A percentile compares a stretch with the other conserved stretches of the same genome.
Conservation (phyloP, 2,797 vertebrate species). For the Pangasius krempfi region DNA sequence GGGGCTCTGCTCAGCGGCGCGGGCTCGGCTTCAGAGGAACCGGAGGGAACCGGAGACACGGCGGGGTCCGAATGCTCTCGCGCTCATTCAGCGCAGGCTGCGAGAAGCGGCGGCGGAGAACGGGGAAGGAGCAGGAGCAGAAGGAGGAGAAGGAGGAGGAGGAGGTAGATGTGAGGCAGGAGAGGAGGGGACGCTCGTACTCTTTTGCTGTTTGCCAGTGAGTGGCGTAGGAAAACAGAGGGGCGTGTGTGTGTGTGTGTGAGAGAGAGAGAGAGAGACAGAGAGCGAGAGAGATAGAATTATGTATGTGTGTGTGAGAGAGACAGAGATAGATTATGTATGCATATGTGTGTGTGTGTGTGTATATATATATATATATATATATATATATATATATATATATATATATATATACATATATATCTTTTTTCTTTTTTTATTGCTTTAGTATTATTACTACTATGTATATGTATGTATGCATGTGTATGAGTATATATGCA, state of each 20-base stretch:
- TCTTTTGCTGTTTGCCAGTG: conserved; percentile 9
- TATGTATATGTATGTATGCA: too few relatives aligned
- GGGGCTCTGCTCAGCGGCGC: conserved; percentile 39
- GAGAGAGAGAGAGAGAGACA: background rate
- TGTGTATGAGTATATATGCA: too few relatives aligned
- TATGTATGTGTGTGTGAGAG: too few relatives aligned
- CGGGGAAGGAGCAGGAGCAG: background rate
- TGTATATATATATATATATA: too few relatives aligned
- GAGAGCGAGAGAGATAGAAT: too few relatives aligned
- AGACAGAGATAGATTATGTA: too few relatives aligned
- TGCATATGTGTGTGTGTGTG: too few relatives aligned
- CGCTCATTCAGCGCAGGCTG: conserved; percentile 36
- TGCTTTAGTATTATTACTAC: too few relatives aligned
- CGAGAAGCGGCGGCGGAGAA: background rate
- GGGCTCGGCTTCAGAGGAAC: conserved; percentile 6
- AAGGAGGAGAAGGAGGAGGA: conserved; percentile 20
- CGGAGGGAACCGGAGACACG: conserved; percentile 8
- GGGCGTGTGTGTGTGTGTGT: conserved; percentile 13
- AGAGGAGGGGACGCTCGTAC: conserved; percentile 25
- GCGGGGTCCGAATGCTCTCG: conserved; percentile 33
- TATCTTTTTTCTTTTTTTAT: too few relatives aligned
- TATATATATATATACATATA: too few relatives aligned
- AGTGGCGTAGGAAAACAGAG: conserved; percentile 34
- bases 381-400: too few relatives aligned
- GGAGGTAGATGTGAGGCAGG: conserved; percentile 25